phyloP scores from a whole-genome alignment of 1,140 invertebrate genomes.

The Cephus cinctus region DNA sequence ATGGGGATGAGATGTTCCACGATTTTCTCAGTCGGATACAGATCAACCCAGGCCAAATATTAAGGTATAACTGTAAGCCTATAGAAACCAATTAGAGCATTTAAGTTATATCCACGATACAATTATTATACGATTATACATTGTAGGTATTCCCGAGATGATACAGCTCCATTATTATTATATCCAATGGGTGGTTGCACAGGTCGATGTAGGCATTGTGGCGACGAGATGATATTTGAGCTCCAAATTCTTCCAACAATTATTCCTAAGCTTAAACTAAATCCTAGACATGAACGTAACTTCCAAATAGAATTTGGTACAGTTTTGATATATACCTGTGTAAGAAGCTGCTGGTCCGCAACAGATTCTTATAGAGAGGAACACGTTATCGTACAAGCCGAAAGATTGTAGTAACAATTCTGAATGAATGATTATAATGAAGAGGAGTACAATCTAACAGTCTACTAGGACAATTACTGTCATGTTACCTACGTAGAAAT shows the following conservation, averaged over 20 bases:
- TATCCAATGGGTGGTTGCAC: slow-evolving; percentile 61
- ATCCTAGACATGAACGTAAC: slow-evolving; percentile 53
- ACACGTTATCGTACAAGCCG: slow-evolving; percentile 73
- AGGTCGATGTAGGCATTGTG: slow-evolving; percentile 69
- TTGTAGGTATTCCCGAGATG: slow-evolving; percentile 69
- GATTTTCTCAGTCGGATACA: slow-evolving; percentile 73
- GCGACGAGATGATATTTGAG: slow-evolving; percentile 72
- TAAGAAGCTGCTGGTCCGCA: slow-evolving; percentile 78
- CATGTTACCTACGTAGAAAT: slow-evolving; percentile 27
- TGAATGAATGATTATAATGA: slow-evolving; percentile 8
- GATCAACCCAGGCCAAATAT: slow-evolving; percentile 75
- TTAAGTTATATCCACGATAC: background rate
- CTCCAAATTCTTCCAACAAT: slow-evolving; percentile 78
- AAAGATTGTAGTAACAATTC: slow-evolving; percentile 53
- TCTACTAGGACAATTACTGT: background rate
- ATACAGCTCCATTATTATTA: slow-evolving; percentile 63
- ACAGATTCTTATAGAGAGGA: slow-evolving; percentile 69
- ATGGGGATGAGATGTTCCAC: slow-evolving; percentile 81
- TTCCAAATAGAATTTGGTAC: slow-evolving; percentile 76
- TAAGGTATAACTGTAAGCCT: slow-evolving; percentile 63
- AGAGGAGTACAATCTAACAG: slow-evolving; percentile 4
- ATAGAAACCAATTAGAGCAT: slow-evolving; percentile 1
- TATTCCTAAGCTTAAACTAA: slow-evolving; percentile 67
- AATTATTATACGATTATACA: slow-evolving; percentile 13
- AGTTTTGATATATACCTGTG: slow-evolving; percentile 77